Evolutionary conservation across 2,888 invertebrate genomes (phyloP).

Genomic region (Chydorus sphaericus): DNA sequence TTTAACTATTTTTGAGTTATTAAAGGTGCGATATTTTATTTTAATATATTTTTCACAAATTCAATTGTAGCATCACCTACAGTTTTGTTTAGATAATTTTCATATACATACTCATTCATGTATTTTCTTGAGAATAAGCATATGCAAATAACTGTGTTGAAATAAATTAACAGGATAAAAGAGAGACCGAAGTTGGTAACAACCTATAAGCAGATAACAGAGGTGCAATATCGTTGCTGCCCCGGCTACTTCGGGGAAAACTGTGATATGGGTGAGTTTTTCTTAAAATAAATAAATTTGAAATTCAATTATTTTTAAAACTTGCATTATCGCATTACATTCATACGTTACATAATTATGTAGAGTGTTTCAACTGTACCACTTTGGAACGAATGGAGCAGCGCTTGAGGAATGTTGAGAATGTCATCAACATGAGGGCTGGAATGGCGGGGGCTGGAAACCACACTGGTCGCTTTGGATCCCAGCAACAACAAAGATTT

Average conservation of each 20-base stretch:
- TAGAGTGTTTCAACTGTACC: constrained; percentile 16
- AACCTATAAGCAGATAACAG: constrained; percentile 13
- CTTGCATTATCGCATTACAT: background rate
- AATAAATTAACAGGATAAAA: too few species aligned
- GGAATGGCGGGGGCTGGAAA: background rate
- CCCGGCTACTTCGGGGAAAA: constrained; percentile 14
- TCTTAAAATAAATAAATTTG: background rate
- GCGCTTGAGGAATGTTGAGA: constrained; percentile 8
- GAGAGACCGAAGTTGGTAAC: constrained; percentile 13
- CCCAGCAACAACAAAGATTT: background rate
- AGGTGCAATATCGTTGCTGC: constrained; percentile 15
- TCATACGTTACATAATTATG: background rate
- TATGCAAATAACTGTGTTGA: too few species aligned
- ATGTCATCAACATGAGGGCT: background rate
- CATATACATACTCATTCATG: background rate
- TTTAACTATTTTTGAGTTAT: too few species aligned
- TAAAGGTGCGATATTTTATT: too few species aligned
- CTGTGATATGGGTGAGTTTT: constrained; percentile 15
- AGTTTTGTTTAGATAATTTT: background rate
- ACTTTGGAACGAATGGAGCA: constrained; percentile 11
- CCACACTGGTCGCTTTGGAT: background rate
- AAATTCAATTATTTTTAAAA: background rate
- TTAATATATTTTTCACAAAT: too few species aligned
- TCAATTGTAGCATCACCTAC: too few species aligned
- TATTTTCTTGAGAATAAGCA: too few species aligned